Percentiles rank a stretch among this genome's conserved stretches.
phyloP scores from a whole-genome alignment of 2,888 invertebrate species.

The Dyspetes luteomarginatus region DNA sequence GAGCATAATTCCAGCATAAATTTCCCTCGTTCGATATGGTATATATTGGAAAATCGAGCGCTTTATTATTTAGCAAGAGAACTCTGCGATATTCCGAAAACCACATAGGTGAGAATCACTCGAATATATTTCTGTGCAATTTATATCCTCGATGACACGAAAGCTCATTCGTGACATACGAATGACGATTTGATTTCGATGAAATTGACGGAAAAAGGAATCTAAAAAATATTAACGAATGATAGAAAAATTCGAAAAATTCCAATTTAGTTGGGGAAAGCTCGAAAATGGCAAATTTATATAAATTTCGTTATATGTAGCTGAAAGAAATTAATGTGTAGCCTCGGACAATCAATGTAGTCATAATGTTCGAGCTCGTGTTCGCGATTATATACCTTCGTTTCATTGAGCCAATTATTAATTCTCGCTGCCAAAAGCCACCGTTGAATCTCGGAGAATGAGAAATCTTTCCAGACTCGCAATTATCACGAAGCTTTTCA shows the following conservation, averaged over 20 bases:
- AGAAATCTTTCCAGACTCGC: constrained; percentile 23
- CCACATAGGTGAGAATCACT: constrained; percentile 28
- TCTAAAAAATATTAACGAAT: no score
- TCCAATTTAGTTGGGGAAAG: no score
- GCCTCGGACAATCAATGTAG: constrained; percentile 26
- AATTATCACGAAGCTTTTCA: constrained; percentile 53
- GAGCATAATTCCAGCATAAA: constrained; percentile 78
- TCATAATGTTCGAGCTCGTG: not conserved
- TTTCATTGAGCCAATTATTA: constrained; percentile 62
- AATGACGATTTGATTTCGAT: constrained; percentile 11
- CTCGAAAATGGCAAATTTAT: no score
- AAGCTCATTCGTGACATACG: not conserved
- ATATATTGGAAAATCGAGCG: constrained; percentile 58
- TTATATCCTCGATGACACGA: constrained; percentile 3
- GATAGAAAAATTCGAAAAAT: no score
- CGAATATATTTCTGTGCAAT: constrained; percentile 1
- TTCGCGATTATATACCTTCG: constrained; percentile 26
- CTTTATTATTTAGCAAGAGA: constrained; percentile 74
- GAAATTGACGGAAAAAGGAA: no score
- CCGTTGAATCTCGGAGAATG: constrained; percentile 17
- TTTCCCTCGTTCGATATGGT: constrained; percentile 76
- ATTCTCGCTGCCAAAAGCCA: constrained; percentile 9
- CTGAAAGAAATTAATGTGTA: constrained; percentile 28
- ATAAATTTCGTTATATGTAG: no score
- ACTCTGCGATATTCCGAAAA: not conserved